These are phyloP conservation scores for Zosterops japonicus DNA, from an alignment of 2,113 vertebrate genomes.

Conservation along the genomic window DNA sequence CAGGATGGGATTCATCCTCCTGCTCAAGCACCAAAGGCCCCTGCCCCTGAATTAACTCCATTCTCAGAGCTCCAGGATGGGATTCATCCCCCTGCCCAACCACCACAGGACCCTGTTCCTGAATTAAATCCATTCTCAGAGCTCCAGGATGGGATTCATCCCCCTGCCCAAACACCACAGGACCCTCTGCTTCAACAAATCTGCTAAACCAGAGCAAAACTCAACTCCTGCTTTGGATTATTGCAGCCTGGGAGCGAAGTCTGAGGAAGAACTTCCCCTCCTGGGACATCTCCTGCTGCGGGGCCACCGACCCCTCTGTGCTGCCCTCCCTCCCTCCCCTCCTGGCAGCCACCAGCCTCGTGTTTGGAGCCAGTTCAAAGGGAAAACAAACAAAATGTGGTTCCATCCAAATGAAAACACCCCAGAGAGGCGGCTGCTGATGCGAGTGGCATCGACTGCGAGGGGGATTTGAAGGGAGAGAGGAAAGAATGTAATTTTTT, in stretches of 20 bases:
- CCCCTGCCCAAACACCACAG: background rate
- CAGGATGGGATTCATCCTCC: background rate
- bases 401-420: background rate
- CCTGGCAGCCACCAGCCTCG: background rate
- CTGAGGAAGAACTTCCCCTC: background rate
- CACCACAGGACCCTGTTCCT: rapidly evolving
- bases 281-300: background rate
- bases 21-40: background rate
- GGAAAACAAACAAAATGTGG: background rate
- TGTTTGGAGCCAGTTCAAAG: background rate
- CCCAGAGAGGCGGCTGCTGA: background rate
- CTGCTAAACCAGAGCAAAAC: background rate
- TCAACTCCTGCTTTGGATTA: background rate
- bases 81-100: background rate
- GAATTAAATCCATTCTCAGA: rapidly evolving
- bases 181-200: background rate
- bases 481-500: background rate
- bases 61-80: background rate
- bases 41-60: rapidly evolving
- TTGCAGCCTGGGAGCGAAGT: background rate
- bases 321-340: background rate
- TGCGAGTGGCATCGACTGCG: background rate
- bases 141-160: background rate
- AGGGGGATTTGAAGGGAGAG: background rate
- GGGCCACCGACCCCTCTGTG: background rate